Conservation (phyloP, 2,797 vertebrate species). For the Ctenosaura bakeri region DNA sequence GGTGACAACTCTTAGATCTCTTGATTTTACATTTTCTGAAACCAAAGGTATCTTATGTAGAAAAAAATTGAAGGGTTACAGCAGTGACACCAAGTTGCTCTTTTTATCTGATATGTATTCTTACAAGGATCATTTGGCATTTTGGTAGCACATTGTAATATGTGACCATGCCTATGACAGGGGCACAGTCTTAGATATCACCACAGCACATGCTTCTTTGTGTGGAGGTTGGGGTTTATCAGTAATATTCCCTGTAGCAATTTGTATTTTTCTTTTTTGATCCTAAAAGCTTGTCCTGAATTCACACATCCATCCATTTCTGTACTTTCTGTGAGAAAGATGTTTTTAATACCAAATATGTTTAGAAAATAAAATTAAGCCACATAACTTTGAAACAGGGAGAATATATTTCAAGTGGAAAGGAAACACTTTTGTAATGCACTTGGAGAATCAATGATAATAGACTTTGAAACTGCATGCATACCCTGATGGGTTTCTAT, state of each 20-base stretch:
- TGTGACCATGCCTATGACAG: neutral
- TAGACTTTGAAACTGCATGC: slow-evolving; percentile 5
- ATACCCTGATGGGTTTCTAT: slow-evolving; percentile 38
- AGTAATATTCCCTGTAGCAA: neutral
- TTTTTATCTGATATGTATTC: neutral
- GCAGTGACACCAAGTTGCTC: neutral
- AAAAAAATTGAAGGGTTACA: neutral
- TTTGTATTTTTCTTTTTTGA: neutral
- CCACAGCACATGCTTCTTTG: neutral
- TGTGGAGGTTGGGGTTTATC: neutral
- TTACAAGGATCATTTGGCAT: neutral
- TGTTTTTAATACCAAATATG: slow-evolving; percentile 46
- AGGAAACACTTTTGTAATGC: slow-evolving; percentile 8
- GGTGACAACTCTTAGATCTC: neutral
- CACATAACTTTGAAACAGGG: neutral
- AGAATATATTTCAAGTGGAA: neutral
- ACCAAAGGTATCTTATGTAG: neutral
- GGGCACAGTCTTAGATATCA: neutral
- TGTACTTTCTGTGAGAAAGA: slow-evolving; percentile 25
- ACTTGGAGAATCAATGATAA: slow-evolving; percentile 25
- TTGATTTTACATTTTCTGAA: neutral
- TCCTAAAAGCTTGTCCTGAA: slow-evolving; percentile 38
- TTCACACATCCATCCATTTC: slow-evolving; percentile 29
- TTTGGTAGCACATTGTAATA: neutral
- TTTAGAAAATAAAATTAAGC: slow-evolving; percentile 41